Evolutionary conservation across 1,140 invertebrate species (phyloP).

Genomic region (Chionoecetes opilio): DNA sequence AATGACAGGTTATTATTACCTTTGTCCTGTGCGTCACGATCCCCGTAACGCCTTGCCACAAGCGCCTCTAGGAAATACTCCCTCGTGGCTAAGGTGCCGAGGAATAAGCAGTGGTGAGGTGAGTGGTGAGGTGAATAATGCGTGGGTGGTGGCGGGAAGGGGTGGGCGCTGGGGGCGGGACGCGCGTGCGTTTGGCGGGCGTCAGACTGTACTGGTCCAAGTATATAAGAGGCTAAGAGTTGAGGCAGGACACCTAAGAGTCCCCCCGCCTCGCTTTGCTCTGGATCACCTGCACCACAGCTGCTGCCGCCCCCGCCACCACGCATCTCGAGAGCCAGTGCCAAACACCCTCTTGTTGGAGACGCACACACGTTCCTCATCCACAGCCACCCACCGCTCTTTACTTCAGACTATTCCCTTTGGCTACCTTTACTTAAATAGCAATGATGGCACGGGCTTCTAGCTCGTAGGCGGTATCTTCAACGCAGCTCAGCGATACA

Average conservation of each 20-base stretch:
- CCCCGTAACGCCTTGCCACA: neutral
- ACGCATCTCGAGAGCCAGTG: neutral
- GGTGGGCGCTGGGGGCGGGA: neutral
- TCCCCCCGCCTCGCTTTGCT: slow-evolving; percentile 1
- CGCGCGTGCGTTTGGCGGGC: neutral
- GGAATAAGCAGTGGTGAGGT: no score
- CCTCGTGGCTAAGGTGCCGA: no score
- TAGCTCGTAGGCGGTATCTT: neutral
- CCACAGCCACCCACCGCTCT: neutral
- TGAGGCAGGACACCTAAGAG: neutral
- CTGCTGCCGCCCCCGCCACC: neutral
- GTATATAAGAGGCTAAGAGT: neutral
- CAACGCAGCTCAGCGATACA: neutral
- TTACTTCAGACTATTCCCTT: neutral
- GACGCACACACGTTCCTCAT: neutral
- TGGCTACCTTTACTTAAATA: neutral
- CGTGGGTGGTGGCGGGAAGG: neutral
- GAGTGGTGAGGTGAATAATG: neutral
- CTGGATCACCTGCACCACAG: slow-evolving; percentile 14
- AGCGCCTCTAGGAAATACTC: no score
- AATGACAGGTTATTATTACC: neutral
- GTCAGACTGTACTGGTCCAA: neutral
- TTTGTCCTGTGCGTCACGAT: neutral
- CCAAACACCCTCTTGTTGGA: neutral
- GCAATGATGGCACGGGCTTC: neutral